Percentiles rank a stretch among this genome's conserved stretches.
phyloP scores from a whole-genome alignment of 2,113 vertebrate genomes.

The Furnarius figulus region DNA sequence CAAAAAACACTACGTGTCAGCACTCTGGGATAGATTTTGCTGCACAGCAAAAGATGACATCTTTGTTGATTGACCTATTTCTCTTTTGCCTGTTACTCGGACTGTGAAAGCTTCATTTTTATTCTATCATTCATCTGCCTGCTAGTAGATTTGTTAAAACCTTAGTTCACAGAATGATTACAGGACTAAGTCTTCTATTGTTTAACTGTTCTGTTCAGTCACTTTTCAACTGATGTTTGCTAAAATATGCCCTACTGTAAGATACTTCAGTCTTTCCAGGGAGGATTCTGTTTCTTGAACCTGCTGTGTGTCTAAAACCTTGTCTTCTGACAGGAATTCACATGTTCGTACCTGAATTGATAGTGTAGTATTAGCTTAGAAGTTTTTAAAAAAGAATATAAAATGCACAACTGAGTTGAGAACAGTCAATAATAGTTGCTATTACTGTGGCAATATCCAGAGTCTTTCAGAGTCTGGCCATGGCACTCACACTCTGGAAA shows the following conservation, averaged over 20 bases:
- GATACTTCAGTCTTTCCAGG: neutral
- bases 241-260: neutral
- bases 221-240: neutral
- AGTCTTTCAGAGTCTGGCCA: neutral
- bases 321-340: neutral
- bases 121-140: neutral
- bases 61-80: neutral
- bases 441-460: neutral
- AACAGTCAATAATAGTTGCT: neutral
- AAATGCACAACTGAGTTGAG: neutral
- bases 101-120: neutral
- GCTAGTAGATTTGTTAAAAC: neutral
- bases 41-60: neutral
- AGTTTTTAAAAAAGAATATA: neutral
- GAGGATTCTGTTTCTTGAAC: neutral
- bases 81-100: neutral
- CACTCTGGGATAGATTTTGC: neutral
- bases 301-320: neutral
- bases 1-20: neutral
- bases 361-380: neutral
- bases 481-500: neutral
- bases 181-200: neutral
- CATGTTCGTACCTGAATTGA: neutral
- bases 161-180: neutral
- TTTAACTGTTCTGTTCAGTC: neutral